Evolutionary conservation across 2,888 invertebrate genomes (phyloP), one percentile per base, ranked within the genome.

Genomic region (Eilema caniola): DNA sequence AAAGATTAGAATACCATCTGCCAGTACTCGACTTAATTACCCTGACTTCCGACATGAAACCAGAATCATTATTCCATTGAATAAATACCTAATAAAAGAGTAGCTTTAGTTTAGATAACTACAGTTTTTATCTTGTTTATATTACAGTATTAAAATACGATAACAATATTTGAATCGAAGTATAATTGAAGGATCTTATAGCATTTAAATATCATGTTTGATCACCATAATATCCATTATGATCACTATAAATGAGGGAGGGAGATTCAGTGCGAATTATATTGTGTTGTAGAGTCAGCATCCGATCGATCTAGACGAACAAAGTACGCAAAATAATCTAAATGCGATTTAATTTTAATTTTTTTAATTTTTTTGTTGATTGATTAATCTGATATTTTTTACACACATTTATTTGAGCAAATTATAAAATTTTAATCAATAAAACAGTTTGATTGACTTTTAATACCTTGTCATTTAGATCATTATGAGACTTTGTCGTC

Each of bases 21-120:
- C 25, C 67, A 28, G 63, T 79, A 78, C 77, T 76, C 71, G 70
- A 72, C 72, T 61, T 67, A 65, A 68, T 69, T 72, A 41, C 60
- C 62, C 20, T 25, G 66, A 72, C 72, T 77, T 76, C 75, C 67
- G 65, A 56, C 53, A 10, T 53, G 57, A 14, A 59, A 12, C 14
- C 24, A 25, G 16, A 14, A 59, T 24, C 25, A 25, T 59, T 59
- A 59, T 59, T 23, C 5, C 14, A 25, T 59, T 59, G 14, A n/a
- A 53, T 53, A 53, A 53, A n/a, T 53, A 53, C n/a, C 10, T 20
- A n/a, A 53, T n/a, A n/a, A 53, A n/a, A 53, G 20, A 20, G 7
- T 41, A 47, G 0, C 7, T 47, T 7, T 20, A 47, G 20, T 47
- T 7, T 20, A 47, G 20, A 47, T 53, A 53, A n/a, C n/a, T 53